Conservation (phyloP, 1,140 invertebrate species). For the Eriosoma lanigerum region DNA sequence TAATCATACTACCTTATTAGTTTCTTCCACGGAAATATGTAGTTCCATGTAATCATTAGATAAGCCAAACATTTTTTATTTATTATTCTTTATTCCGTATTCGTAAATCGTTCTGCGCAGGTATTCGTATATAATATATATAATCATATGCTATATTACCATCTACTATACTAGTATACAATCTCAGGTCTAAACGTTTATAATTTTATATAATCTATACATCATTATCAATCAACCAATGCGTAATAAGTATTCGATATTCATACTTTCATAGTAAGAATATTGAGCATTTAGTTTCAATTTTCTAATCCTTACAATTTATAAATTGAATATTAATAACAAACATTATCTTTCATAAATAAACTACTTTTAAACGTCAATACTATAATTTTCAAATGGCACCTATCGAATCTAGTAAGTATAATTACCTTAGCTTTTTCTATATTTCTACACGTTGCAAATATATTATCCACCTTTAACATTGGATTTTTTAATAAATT, state of each 20-base stretch:
- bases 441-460: conserved; percentile 73
- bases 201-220: too few species aligned
- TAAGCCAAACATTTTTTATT: neutral
- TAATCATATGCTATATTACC: too few species aligned
- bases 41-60: conserved; percentile 2
- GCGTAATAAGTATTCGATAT: too few species aligned
- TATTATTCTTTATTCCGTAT: too few species aligned
- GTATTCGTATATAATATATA: too few species aligned
- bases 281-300: too few species aligned
- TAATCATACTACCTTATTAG: neutral
- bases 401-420: conserved; percentile 29
- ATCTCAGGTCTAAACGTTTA: too few species aligned
- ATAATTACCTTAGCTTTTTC: conserved; percentile 61
- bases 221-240: too few species aligned
- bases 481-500: conserved; percentile 61
- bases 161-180: too few species aligned
- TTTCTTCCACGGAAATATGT: neutral
- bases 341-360: neutral
- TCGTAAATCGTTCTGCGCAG: too few species aligned
- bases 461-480: conserved; percentile 64
- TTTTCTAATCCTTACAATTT: too few species aligned
- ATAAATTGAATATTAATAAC: neutral
- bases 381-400: conserved; percentile 29
- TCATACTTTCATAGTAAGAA: too few species aligned
- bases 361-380: neutral